Conservation (phyloP, 2,113 vertebrate genomes). For the Lota lota region DNA sequence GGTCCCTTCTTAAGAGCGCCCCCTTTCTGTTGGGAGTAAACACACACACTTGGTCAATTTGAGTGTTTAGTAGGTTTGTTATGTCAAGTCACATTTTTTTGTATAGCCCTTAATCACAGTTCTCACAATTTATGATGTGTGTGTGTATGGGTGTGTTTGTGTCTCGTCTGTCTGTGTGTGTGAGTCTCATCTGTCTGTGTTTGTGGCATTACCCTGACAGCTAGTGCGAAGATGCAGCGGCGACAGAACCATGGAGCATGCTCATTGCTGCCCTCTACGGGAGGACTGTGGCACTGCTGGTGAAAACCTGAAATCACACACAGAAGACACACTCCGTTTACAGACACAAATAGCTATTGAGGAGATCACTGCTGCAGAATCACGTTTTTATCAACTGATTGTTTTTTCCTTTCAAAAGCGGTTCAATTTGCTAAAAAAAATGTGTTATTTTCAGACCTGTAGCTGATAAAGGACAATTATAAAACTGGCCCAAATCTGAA, state of each 20-base stretch:
- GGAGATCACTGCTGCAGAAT: too few relatives aligned
- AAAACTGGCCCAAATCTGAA: too few relatives aligned
- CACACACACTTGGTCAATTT: not conserved
- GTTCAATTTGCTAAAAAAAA: too few relatives aligned
- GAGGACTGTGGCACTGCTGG: conserved; percentile 91
- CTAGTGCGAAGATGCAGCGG: conserved; percentile 91
- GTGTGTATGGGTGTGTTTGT: not conserved
- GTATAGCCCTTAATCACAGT: too few relatives aligned
- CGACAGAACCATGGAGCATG: conserved; percentile 90
- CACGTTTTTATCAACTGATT: too few relatives aligned
- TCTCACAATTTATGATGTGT: not conserved
- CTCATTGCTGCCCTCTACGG: conserved; percentile 70
- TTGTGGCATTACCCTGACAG: conserved; percentile 60
- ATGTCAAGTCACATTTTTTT: too few relatives aligned
- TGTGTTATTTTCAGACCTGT: too few relatives aligned
- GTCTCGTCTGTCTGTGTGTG: not conserved
- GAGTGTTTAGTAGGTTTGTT: too few relatives aligned
- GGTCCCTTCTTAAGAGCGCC: conserved; percentile 93
- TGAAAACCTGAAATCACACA: conserved; percentile 81
- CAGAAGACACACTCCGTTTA: too few relatives aligned
- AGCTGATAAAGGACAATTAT: too few relatives aligned
- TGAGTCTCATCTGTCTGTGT: conserved; percentile 1
- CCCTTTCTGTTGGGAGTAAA: conserved; percentile 79
- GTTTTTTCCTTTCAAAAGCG: too few relatives aligned
- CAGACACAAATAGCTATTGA: too few relatives aligned